phyloP scores from a whole-genome alignment of 1,140 invertebrate species.

The Papilio polyxenes region DNA sequence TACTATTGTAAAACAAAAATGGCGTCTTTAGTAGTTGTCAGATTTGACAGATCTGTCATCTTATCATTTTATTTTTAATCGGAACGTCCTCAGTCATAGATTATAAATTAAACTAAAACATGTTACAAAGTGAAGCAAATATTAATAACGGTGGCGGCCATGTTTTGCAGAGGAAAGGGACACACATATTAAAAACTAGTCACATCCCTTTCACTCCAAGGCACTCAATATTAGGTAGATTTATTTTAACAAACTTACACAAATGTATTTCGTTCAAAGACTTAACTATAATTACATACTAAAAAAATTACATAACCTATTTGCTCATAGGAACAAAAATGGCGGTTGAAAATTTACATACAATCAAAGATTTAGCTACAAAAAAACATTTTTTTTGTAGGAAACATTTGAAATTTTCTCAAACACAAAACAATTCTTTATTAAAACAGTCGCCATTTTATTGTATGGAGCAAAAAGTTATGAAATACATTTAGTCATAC shows the following conservation, averaged over 20 bases:
- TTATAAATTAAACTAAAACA: background rate
- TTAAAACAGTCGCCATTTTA: conserved; percentile 19
- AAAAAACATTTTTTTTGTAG: background rate
- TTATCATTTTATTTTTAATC: background rate
- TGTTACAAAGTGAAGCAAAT: conserved; percentile 33
- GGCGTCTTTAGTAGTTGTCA: background rate
- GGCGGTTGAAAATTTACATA: background rate
- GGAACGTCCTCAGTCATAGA: background rate
- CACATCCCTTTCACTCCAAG: conserved; percentile 42
- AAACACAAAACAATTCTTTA: background rate
- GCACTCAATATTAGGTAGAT: conserved; percentile 40
- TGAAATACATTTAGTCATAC: conserved; percentile 25
- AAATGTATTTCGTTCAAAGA: conserved; percentile 32
- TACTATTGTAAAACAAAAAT: background rate
- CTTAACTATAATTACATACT: conserved; percentile 37
- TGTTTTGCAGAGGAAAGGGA: conserved; percentile 44
- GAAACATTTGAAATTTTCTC: background rate
- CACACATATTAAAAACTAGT: conserved; percentile 36
- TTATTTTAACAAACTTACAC: conserved; percentile 31
- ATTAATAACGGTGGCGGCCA: conserved; percentile 42
- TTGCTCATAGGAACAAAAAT: conserved; percentile 30
- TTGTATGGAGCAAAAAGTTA: conserved; percentile 20
- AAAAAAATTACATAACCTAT: conserved; percentile 32
- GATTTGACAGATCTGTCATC: conserved; percentile 1
- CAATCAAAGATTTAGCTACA: background rate